phyloP scores from a whole-genome alignment of 2,888 invertebrate genomes.

The Limnephilus lunatus region DNA sequence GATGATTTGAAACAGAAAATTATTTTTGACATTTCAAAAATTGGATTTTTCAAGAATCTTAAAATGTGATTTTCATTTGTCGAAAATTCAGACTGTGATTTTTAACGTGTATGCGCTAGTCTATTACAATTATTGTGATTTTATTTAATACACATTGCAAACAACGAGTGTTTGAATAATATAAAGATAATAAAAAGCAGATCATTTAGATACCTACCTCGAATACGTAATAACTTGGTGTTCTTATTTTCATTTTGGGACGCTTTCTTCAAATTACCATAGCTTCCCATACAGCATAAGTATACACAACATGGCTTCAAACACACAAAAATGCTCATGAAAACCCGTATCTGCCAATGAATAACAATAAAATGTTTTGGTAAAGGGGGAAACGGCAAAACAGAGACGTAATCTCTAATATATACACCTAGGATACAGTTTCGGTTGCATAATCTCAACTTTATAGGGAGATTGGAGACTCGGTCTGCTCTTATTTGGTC shows the following conservation, averaged over 20 bases:
- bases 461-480: slow-evolving; percentile 33
- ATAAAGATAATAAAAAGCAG: not conserved
- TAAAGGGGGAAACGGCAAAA: slow-evolving; percentile 32
- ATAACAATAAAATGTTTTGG: slow-evolving; percentile 40
- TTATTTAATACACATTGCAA: too few relatives aligned
- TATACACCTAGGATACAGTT: slow-evolving; percentile 30
- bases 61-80: too few relatives aligned
- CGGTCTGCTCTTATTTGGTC: slow-evolving; percentile 12
- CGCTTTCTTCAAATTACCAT: slow-evolving; percentile 38
- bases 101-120: too few relatives aligned
- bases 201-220: not conserved
- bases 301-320: not conserved
- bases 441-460: slow-evolving; percentile 47
- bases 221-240: not conserved
- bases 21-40: too few relatives aligned
- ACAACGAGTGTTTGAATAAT: not conserved
- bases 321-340: slow-evolving; percentile 25
- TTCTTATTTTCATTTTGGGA: not conserved
- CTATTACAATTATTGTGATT: too few relatives aligned
- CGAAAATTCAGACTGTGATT: too few relatives aligned
- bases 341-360: slow-evolving; percentile 34
- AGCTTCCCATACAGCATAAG: slow-evolving; percentile 31
- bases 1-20: too few relatives aligned
- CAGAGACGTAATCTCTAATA: slow-evolving; percentile 31
- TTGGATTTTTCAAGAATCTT: too few relatives aligned